Evolutionary conservation across 2,888 invertebrate genomes (phyloP), one percentile per base, ranked within the genome.

Genomic region (Aporophyla lueneburgensis): DNA sequence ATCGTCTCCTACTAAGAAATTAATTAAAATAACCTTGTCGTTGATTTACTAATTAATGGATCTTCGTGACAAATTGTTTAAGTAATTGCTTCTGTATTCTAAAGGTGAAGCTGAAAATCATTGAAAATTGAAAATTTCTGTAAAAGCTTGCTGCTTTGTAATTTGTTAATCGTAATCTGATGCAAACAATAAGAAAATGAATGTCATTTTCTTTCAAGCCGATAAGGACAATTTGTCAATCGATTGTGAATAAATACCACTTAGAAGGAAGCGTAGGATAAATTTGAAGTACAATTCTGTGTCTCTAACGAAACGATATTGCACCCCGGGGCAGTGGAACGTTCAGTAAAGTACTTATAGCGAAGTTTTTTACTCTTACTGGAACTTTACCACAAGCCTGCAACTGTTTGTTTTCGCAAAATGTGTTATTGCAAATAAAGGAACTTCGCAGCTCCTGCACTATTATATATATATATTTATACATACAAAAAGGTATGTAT

Each of bases 21-120:
- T 76, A 86, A 84, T 74, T 62, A 73, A 84, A 84, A 86, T 83
- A 86, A 74, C 67, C 76, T 78, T 74, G 62, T 74, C 54, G 49
- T 63, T 16, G 53, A 56, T 59, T 74, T 56, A 65, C 19, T 56
- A 16, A 83, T 56, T 68, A 78, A 68, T 74, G 46, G 27, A 43
- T 68, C 33, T 68, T 59, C 24, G 56, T 63, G 67, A 53, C 56
- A 56, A 79, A 68, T 61, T 68, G 53, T 58, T 71, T 46, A 14
- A 58, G 49, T 65, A 65, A 65, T 58, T 77, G 46, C 21, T 67
- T 43, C 14, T 53, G n/a, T 33, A 21, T 43, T 51, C 43, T 10
- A 63, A 56, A 51, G 9, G 6, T 46, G n/a, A 24, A 53, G n/a
- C n/a, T 51, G 9, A 27, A 68, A 46, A 19, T 1, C 19, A 46